A percentile compares a stretch with the other conserved stretches of the same genome.
Conservation (phyloP, 2,113 vertebrate genomes). For the Nipponia nippon region DNA sequence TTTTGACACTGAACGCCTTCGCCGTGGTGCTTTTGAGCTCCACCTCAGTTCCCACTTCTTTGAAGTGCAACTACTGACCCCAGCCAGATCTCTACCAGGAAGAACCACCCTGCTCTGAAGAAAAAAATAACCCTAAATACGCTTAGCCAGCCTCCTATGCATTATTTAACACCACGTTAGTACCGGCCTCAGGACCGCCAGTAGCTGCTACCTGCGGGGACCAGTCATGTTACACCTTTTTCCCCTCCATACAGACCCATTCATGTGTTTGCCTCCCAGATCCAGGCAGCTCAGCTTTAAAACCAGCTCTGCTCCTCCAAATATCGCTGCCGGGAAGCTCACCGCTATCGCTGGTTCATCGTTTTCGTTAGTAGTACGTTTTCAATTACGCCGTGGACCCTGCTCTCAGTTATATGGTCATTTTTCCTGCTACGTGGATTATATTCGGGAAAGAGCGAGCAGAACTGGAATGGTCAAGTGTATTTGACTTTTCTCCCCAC, state of each 20-base stretch:
- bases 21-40: rapidly evolving
- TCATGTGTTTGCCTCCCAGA: background rate
- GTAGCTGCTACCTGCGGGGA: background rate
- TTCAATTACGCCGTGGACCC: background rate
- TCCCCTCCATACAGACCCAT: background rate
- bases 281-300: background rate
- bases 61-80: background rate
- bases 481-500: background rate
- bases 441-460: background rate
- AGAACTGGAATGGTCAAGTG: background rate
- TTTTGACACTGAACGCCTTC: background rate
- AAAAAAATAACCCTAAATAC: background rate
- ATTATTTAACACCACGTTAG: background rate
- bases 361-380: background rate
- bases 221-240: background rate
- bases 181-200: background rate
- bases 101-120: background rate
- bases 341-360: rapidly evolving
- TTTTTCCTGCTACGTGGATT: conserved; percentile 3
- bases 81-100: background rate
- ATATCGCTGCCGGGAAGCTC: background rate
- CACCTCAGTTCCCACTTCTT: background rate
- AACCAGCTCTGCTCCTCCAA: background rate
- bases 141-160: background rate
- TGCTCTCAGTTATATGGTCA: background rate